A percentile compares a stretch with the other conserved stretches of the same genome.
phyloP scores from a whole-genome alignment of 2,888 invertebrate genomes.

The Temnothorax unifasciatus region DNA sequence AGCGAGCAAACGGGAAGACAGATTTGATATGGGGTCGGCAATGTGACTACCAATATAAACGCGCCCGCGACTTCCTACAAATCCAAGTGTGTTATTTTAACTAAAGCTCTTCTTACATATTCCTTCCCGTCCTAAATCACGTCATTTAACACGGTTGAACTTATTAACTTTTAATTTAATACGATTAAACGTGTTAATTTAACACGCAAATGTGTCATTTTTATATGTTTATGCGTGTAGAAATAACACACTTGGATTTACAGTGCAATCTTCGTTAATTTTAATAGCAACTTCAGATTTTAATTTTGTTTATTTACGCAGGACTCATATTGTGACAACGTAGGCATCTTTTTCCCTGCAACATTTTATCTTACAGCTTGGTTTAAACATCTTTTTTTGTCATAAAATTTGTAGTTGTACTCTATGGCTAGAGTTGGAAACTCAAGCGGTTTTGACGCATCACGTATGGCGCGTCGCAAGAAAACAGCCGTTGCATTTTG shows the following conservation, averaged over 20 bases:
- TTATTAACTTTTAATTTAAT: no score
- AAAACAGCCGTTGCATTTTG: conserved; percentile 9
- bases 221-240: no score
- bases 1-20: conserved; percentile 65
- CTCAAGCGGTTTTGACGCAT: conserved; percentile 10
- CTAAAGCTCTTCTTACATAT: no score
- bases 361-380: not conserved
- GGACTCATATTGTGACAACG: not conserved
- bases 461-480: not conserved
- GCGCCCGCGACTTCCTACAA: not conserved
- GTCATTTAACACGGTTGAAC: no score
- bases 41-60: not conserved
- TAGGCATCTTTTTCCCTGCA: not conserved
- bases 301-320: not conserved
- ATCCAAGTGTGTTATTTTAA: no score
- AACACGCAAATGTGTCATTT: no score
- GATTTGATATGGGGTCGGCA: not conserved
- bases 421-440: not conserved
- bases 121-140: no score
- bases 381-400: not conserved
- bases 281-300: not conserved
- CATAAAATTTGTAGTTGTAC: not conserved
- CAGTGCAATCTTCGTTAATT: not conserved
- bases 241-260: no score
- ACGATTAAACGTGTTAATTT: no score